Conservation (phyloP, 2,888 invertebrate genomes). For the Perizoma flavofasciatum region DNA sequence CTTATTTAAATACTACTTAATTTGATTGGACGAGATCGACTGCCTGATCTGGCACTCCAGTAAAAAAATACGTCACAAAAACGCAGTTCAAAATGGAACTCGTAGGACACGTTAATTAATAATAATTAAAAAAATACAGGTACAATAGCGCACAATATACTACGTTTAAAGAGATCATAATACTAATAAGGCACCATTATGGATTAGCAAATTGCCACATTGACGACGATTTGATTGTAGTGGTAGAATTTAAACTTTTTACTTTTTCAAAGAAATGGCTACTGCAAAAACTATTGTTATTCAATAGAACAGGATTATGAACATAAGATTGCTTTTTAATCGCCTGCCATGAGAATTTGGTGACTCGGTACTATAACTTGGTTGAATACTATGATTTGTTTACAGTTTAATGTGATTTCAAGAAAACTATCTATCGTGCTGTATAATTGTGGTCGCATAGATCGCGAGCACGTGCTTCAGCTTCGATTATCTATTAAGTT, state of each 20-base stretch:
- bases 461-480: slow-evolving; percentile 10
- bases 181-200: slow-evolving; percentile 8
- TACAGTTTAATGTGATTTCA: not conserved
- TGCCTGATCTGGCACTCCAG: not conserved
- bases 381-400: not conserved
- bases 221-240: slow-evolving; percentile 15
- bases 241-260: too few species aligned
- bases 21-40: not conserved
- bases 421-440: too few species aligned
- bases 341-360: slow-evolving; percentile 4
- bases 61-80: not conserved
- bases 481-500: not conserved
- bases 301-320: too few species aligned
- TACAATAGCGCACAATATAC: slow-evolving; percentile 5
- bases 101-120: not conserved
- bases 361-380: not conserved
- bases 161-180: slow-evolving; percentile 10
- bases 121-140: slow-evolving; percentile 7
- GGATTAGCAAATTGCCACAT: not conserved
- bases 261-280: too few species aligned
- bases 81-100: not conserved
- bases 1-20: not conserved
- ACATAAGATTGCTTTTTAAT: not conserved
- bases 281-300: too few species aligned
- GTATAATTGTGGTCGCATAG: too few species aligned